Evolutionary conservation across 2,113 vertebrate genomes (phyloP).

Genomic region (Nansenia antarctica): DNA sequence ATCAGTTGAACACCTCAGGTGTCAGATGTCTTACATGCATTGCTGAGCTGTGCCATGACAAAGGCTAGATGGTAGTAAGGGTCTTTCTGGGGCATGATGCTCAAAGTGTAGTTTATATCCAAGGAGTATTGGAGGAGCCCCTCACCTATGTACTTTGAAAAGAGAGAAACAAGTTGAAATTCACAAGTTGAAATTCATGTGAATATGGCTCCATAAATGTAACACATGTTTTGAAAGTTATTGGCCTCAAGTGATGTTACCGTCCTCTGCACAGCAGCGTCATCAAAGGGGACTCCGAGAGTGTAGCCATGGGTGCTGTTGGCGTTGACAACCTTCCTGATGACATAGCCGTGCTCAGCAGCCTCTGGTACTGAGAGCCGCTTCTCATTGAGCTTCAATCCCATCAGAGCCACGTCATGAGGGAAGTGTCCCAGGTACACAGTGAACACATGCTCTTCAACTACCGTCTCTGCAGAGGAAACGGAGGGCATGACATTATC

Average conservation of each 20-base stretch:
- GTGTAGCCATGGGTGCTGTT: conserved; percentile 44
- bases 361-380: conserved; percentile 10
- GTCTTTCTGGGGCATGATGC: conserved; percentile 27
- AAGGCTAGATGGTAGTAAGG: conserved; percentile 46
- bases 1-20: too few relatives aligned
- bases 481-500: background rate
- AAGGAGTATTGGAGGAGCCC: conserved; percentile 47
- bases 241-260: conserved; percentile 29
- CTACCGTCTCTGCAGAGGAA: conserved; percentile 37
- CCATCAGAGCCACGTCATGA: conserved; percentile 46
- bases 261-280: conserved; percentile 11
- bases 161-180: background rate
- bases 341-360: background rate
- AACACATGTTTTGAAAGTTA: background rate
- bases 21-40: conserved; percentile 50
- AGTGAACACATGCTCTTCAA: conserved; percentile 27
- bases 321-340: conserved; percentile 20
- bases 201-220: background rate
- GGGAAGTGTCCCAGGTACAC: conserved; percentile 62
- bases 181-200: background rate
- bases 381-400: conserved; percentile 43
- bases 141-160: conserved; percentile 54
- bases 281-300: conserved; percentile 47
- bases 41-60: conserved; percentile 19
- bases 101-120: conserved; percentile 55